These are phyloP conservation scores for Dexiosoma caninum DNA, from an alignment of 2,888 invertebrate species.

Conservation along the genomic window DNA sequence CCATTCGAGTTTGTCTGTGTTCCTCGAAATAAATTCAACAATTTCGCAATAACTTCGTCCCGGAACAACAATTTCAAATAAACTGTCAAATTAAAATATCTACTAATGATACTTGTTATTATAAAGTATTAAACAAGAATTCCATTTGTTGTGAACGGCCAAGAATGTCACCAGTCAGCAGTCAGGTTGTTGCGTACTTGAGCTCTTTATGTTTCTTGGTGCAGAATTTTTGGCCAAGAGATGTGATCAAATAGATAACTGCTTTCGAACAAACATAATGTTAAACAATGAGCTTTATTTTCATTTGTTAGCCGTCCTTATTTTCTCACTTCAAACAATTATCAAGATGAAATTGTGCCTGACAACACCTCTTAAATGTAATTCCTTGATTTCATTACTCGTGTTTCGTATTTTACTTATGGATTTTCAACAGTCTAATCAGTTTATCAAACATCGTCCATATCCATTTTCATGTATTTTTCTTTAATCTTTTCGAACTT, in stretches of 20 bases:
- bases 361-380: slow-evolving; percentile 31
- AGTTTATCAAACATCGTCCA: slow-evolving; percentile 30
- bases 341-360: slow-evolving; percentile 30
- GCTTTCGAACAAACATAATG: not conserved
- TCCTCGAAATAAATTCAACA: too few species aligned
- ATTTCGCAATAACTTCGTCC: too few species aligned
- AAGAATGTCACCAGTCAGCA: too few species aligned
- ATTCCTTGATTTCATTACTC: not conserved
- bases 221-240: not conserved
- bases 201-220: not conserved
- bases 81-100: too few species aligned
- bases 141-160: too few species aligned
- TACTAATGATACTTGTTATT: too few species aligned
- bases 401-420: not conserved
- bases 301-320: slow-evolving; percentile 3
- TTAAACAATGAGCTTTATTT: not conserved
- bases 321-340: slow-evolving; percentile 44
- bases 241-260: slow-evolving; percentile 37
- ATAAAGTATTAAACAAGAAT: too few species aligned
- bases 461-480: slow-evolving; percentile 54
- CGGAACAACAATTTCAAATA: too few species aligned
- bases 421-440: not conserved
- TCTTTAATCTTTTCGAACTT: slow-evolving; percentile 32
- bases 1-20: too few species aligned
- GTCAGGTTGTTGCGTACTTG: not conserved